Percentiles rank a stretch among this genome's conserved stretches.
Evolutionary conservation across 1,140 invertebrate species (phyloP).

Genomic region (Diabrotica undecimpunctata): DNA sequence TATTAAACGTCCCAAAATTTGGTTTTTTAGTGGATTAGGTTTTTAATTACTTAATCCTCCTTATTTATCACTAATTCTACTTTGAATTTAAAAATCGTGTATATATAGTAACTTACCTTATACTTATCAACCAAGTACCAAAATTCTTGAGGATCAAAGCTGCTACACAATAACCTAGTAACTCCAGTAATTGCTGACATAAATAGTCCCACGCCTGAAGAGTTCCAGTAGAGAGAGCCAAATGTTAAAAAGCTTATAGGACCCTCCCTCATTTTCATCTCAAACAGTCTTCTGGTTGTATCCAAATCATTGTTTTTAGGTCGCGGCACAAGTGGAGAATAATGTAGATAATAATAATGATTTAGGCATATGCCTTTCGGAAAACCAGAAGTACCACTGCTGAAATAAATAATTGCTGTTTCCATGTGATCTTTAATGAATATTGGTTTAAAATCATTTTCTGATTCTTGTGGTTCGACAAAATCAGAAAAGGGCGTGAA

Average conservation of each 20-base stretch:
- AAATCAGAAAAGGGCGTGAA: conserved; percentile 10
- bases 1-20: too few species aligned
- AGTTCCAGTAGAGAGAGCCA: conserved; percentile 43
- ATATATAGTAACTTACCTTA: conserved; percentile 25
- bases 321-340: conserved; percentile 10
- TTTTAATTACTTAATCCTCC: too few species aligned
- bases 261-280: conserved; percentile 3
- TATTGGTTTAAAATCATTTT: conserved; percentile 27
- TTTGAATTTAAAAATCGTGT: neutral
- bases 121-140: conserved; percentile 36
- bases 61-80: too few species aligned
- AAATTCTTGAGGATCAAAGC: conserved; percentile 29
- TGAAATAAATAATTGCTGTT: conserved; percentile 50
- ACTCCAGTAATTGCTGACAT: conserved; percentile 20
- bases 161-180: conserved; percentile 26
- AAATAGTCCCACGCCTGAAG: conserved; percentile 27
- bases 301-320: conserved; percentile 11
- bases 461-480: conserved; percentile 22
- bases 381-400: conserved; percentile 76
- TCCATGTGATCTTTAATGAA: conserved; percentile 31
- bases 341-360: conserved; percentile 46
- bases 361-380: conserved; percentile 76
- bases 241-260: conserved; percentile 31
- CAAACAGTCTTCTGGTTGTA: conserved; percentile 1
- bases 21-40: too few species aligned